Base-by-base conservation (phyloP, 1,140 invertebrate genomes). In the Cyclargus thomasi region DNA sequence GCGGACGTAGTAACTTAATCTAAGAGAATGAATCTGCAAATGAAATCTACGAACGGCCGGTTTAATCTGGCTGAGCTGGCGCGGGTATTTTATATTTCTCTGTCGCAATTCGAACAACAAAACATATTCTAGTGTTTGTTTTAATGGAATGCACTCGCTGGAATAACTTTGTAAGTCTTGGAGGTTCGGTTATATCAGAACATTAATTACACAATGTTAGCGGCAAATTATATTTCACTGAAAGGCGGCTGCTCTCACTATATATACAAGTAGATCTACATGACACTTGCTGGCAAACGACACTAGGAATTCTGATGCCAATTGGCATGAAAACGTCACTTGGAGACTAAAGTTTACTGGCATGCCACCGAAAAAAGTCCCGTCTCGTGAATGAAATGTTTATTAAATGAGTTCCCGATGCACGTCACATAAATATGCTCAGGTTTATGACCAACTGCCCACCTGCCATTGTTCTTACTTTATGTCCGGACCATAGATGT, bases 11-110 rank as follows among this genome's bases (percentile, higher is more conserved):
- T 80, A 82, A 86, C 81, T 88, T 81, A 81, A 88, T 82, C 80
- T 81, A 82, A 80, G 78, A 82, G 83, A 86, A 85, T 83, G 79
- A 83, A 81, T 85, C 81, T 82, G 75, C 77, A 82, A 87, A 85
- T 85, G 79, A 79, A 79, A 87, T 85, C 80, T 85, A 69, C 74
- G 72, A 80, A 79, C 73, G 69, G 67, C 72, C 36, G 57, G 77
- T 80, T 82, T 84, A 81, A 85, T 85, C 80, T 85, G 67, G 73
- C 70, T 63, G 67, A 67, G 63, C 68, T 73, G 67, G 71, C 72
- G 65, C 67, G 65, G 70, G 64, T 68, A 70, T 72, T 71, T 74
- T 69, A 65, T 71, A 63, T 71, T 70, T 20, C 55, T 68, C 23
- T 36, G 62, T 67, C 53, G 66, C 68, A 66, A 69, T 68, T 71